Percentiles rank a stretch among this genome's conserved stretches.
Evolutionary conservation across 2,113 vertebrate genomes (phyloP).

Genomic region (Mandrillus leucophaeus): DNA sequence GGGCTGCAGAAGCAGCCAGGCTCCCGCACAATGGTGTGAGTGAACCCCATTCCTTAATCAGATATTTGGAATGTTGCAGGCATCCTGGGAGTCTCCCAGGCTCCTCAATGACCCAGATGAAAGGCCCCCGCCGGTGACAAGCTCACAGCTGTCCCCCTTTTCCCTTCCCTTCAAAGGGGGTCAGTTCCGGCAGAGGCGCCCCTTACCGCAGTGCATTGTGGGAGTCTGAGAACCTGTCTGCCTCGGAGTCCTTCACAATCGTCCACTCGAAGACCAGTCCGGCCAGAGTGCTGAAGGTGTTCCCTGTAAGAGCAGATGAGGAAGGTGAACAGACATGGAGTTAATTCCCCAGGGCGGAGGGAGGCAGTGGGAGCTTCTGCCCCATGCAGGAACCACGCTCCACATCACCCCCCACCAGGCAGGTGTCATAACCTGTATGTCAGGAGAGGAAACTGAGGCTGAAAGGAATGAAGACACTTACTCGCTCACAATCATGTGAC

Average conservation of each 20-base stretch:
- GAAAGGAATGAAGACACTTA: background rate
- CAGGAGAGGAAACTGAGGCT: background rate
- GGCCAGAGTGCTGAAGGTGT: conserved; percentile 96
- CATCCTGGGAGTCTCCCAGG: background rate
- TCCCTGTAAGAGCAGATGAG: conserved; percentile 85
- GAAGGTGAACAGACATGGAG: background rate
- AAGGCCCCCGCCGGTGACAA: rapidly evolving
- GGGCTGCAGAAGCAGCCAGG: background rate
- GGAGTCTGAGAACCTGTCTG: conserved; percentile 89
- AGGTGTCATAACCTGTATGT: background rate
- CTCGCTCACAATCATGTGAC: background rate
- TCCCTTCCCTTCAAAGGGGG: rapidly evolving
- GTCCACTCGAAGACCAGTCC: conserved; percentile 96
- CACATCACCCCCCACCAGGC: background rate
- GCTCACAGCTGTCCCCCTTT: rapidly evolving
- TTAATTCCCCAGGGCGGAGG: background rate
- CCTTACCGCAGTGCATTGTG: conserved; percentile 92
- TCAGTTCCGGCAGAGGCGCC: background rate
- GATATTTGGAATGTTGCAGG: background rate
- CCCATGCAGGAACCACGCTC: background rate
- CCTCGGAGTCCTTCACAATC: conserved; percentile 92
- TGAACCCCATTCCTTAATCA: rapidly evolving
- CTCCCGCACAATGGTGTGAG: rapidly evolving
- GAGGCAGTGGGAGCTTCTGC: background rate
- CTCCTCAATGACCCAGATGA: background rate